A percentile compares a stretch with the other conserved stretches of the same genome.
Evolutionary conservation across 2,113 vertebrate species (phyloP).

Genomic region (Dermatemys mawii): DNA sequence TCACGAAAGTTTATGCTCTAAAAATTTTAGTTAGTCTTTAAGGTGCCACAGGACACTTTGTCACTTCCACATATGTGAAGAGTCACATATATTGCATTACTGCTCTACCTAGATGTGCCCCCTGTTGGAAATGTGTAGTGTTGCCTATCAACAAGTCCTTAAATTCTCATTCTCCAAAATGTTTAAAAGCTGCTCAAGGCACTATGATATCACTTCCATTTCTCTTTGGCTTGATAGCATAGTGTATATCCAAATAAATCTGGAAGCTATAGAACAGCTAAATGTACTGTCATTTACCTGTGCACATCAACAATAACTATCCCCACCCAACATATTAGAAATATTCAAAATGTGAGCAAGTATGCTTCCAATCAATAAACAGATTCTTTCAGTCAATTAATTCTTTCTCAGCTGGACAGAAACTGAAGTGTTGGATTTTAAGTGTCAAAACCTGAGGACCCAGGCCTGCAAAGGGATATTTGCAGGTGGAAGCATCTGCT

Average conservation of each 20-base stretch:
- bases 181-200: constrained; percentile 61
- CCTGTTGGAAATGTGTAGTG: constrained; percentile 8
- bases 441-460: not conserved
- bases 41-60: too few species aligned
- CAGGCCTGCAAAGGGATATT: not conserved
- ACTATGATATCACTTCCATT: not conserved
- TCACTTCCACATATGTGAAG: too few species aligned
- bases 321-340: constrained; percentile 20
- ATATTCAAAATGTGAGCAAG: constrained; percentile 9
- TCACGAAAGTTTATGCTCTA: too few species aligned
- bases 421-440: not conserved
- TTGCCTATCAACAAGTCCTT: constrained; percentile 21
- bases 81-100: not conserved
- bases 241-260: not conserved
- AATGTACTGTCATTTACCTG: not conserved
- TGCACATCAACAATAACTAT: not conserved
- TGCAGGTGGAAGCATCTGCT: not conserved
- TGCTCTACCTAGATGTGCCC: not conserved
- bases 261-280: constrained; percentile 21
- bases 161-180: not conserved
- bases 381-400: not conserved
- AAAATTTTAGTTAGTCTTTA: too few species aligned
- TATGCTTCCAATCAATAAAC: constrained; percentile 4
- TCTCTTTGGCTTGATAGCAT: constrained; percentile 30
- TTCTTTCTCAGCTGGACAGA: fast-evolving